These are phyloP conservation scores for Solea senegalensis DNA, from an alignment of 2,113 vertebrate genomes.

Conservation along the genomic window DNA sequence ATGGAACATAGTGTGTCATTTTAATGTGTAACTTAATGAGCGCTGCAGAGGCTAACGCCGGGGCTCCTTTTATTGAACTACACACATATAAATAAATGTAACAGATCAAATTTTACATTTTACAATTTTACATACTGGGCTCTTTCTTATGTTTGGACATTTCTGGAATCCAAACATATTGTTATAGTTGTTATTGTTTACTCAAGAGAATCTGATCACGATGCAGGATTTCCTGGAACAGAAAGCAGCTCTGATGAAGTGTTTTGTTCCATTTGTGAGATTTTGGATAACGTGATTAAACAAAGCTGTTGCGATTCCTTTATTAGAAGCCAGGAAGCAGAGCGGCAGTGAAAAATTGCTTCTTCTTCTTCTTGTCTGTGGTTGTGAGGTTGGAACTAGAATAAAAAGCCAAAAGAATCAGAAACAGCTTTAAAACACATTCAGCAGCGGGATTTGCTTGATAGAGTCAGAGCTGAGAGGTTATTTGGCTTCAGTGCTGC, in stretches of 20 bases:
- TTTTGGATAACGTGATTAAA: constrained; percentile 28
- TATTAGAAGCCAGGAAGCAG: not conserved
- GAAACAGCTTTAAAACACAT: constrained; percentile 18
- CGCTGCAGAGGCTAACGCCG: too few relatives aligned
- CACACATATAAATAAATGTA: too few relatives aligned
- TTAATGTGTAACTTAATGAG: not conserved
- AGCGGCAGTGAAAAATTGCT: not conserved
- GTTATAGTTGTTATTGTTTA: constrained; percentile 4
- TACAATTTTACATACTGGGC: not conserved
- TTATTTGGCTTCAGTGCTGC: constrained; percentile 12
- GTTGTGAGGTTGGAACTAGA: constrained; percentile 4
- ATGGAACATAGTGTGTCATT: not conserved
- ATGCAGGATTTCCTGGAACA: constrained; percentile 23
- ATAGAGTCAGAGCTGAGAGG: constrained; percentile 21
- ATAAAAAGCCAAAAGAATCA: constrained; percentile 14
- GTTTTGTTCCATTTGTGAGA: constrained; percentile 48
- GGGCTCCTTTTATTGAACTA: too few relatives aligned
- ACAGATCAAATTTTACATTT: not conserved
- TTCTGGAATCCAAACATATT: constrained; percentile 5
- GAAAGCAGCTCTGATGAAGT: constrained; percentile 11
- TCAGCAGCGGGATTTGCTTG: constrained; percentile 17
- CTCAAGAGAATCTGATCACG: constrained; percentile 18
- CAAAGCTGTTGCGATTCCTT: constrained; percentile 25
- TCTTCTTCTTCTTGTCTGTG: too few relatives aligned
- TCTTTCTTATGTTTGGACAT: not conserved